phyloP scores from a whole-genome alignment of 2,113 vertebrate species.

The Pseudopodoces humilis region DNA sequence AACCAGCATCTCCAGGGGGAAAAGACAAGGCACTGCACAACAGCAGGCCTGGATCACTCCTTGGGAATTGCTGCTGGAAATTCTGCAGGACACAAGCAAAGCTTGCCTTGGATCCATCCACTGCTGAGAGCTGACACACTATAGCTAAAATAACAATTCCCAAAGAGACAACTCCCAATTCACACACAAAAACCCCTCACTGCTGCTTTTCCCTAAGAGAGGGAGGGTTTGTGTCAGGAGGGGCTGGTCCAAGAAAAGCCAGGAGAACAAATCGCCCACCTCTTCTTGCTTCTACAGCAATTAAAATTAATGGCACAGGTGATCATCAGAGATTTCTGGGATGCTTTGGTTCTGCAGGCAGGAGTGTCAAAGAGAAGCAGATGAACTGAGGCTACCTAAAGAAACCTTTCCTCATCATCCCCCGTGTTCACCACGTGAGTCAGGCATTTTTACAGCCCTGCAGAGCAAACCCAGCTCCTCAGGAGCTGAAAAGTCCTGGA shows the following conservation, averaged over 20 bases:
- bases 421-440: neutral
- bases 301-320: neutral
- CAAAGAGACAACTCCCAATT: neutral
- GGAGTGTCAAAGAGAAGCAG: neutral
- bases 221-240: neutral
- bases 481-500: neutral
- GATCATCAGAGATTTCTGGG: neutral
- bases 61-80: neutral
- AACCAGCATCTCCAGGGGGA: neutral
- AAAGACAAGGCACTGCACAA: neutral
- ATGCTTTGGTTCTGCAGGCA: neutral
- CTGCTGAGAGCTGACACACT: neutral
- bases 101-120: fast-evolving
- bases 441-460: neutral
- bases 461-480: neutral
- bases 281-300: neutral
- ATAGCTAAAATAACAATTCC: neutral
- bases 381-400: neutral
- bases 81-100: neutral
- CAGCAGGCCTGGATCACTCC: neutral
- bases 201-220: neutral
- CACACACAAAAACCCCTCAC: too few species aligned
- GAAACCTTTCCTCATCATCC: neutral
- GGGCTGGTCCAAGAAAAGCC: fast-evolving
- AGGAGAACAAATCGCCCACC: neutral